phyloP scores from a whole-genome alignment of 2,888 invertebrate genomes.

The Colostygia pectinataria region DNA sequence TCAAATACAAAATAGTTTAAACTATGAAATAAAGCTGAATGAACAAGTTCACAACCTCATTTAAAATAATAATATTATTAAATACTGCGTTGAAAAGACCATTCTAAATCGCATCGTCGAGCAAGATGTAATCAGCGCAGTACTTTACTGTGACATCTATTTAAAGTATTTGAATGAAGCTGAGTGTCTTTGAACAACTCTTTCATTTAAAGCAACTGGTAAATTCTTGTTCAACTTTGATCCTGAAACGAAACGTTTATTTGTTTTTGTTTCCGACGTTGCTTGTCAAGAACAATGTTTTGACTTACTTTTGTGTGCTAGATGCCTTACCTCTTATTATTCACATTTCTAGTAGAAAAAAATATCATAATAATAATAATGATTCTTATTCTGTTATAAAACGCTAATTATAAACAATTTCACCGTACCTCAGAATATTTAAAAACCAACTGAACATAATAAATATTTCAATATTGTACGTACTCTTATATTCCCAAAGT shows the following conservation, averaged over 20 bases:
- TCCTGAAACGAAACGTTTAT: conserved; percentile 23
- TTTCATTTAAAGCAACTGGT: conserved; percentile 28
- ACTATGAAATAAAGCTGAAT: not conserved
- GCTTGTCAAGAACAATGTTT: conserved; percentile 22
- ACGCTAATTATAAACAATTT: not conserved
- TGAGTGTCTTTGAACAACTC: conserved; percentile 25
- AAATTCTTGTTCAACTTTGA: conserved; percentile 27
- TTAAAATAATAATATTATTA: conserved; percentile 10
- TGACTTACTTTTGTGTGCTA: conserved; percentile 14
- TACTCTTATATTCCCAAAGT: conserved; percentile 11
- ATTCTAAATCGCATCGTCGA: conserved; percentile 29
- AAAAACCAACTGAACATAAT: conserved; percentile 1
- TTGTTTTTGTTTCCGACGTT: conserved; percentile 20
- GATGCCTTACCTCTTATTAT: no score
- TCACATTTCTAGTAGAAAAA: no score
- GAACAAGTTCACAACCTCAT: conserved; percentile 6
- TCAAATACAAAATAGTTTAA: not conserved
- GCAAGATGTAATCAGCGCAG: conserved; percentile 25
- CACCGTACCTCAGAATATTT: not conserved
- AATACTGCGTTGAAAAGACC: conserved; percentile 24
- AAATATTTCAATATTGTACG: conserved; percentile 4
- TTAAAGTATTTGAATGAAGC: conserved; percentile 32
- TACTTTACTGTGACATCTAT: conserved; percentile 30
- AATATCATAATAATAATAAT: no score
- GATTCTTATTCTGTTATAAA: not conserved